Base-by-base conservation (phyloP, 2,888 invertebrate genomes). In the Nomada flava region DNA sequence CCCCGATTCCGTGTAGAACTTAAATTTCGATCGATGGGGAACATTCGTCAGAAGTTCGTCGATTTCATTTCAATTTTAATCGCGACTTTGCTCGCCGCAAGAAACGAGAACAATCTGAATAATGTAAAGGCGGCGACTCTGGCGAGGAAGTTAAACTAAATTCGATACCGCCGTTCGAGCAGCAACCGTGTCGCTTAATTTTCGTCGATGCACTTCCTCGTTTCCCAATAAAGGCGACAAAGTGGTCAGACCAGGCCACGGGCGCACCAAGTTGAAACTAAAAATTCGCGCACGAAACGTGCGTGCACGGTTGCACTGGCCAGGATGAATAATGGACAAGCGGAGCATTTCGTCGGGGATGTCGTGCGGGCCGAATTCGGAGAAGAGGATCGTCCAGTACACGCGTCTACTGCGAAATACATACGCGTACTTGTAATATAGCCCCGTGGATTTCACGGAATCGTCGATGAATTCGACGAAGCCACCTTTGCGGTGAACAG, bases 391-490 rank as follows among this genome's bases (percentile, higher is more conserved):
- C 84, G 57, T 72, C 79, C 63, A 13, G 68, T 70, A 26, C 74
- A 72, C 76, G 65, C 62, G 74, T 69, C 78, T 76, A 79, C 79
- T 55, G 71, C 60, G 73, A 82, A 77, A 71, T 70, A 65, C 84
- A 84, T 73, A 67, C 82, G 76, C 67, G 47, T 44, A 42, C 36
- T 26, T 26, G 79, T 57, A 79, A 85, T 84, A 84, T 76, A 84
- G 72, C 72, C 74, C 47, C 50, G 69, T 15, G 50, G 47, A 84
- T 82, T 82, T 84, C 84, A 60, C 20, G 53, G 85, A 84, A 85
- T 82, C 76, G 60, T 57, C 79, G 79, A 55, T n/a, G 76, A 74
- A 85, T 85, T 85, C 85, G 84, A 52, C 69, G 85, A 85, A 85
- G 42, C 15, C 63, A 44, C 67, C 65, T 75, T 79, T 55, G 67